Base-by-base conservation (phyloP, 2,797 vertebrate species). In the Thamnophis elegans region DNA sequence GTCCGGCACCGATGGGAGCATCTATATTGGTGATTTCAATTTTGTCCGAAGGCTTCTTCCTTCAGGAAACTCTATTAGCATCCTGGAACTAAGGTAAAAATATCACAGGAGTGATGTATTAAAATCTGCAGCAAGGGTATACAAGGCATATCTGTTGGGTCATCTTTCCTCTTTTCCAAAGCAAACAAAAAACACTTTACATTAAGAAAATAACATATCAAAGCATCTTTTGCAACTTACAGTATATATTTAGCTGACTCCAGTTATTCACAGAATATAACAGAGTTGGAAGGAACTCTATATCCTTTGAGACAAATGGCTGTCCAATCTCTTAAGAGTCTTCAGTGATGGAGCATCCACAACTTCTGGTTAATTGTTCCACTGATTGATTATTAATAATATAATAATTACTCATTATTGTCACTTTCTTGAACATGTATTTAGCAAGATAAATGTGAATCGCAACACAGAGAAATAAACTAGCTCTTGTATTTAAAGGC, bases 21-120 rank as follows among this genome's bases (percentile, higher is more conserved):
- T 99, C 85, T 99, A 99, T 51, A 97, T 99, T 9, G 99, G 99
- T 0, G 99, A 99, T 97, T 99, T 99, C 97, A 99, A 99, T 97
- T 99, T 99, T 93, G 98, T 99, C 92, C 98, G 99, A 60, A 97
- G 99, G 92, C 98, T 99, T 95, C 98, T 99, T 92, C 98, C 99
- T 51, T 99, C 98, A 0, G 99, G 99, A 96, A 99, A 98, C 96
- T 98, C 98, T 0, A 96, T 98, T 95, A 98, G 98, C 95, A 98
- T 99, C 89, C 97, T 99, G 95, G 99, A 99, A 94, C 98, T 99
- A 95, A 99, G 99, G 99, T 99, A 97, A 97, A 97, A 92, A 92
- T 25, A 82, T 82, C 42, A 47, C 36, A 47, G 20, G 73, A 47
- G 10, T 2, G 36, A 82, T 25, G 1, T 22, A 47, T 55, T 55